phyloP scores from a whole-genome alignment of 2,888 invertebrate species.

The Alentia gelatinosa region DNA sequence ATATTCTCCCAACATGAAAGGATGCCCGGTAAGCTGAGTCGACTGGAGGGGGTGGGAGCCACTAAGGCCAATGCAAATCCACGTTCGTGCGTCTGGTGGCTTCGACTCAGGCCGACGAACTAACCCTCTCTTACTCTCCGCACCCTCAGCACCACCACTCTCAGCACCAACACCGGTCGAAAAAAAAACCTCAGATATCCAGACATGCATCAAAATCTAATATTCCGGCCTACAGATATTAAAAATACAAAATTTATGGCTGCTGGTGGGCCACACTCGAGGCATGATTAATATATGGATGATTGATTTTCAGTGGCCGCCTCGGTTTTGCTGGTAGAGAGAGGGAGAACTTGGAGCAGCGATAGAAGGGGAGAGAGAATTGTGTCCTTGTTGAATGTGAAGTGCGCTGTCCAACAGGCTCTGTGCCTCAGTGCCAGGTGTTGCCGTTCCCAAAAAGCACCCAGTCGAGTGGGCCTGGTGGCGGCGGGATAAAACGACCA shows the following conservation, averaged over 20 bases:
- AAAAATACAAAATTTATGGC: slow-evolving; percentile 55
- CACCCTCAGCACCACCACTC: slow-evolving; percentile 1
- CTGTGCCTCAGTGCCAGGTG: slow-evolving; percentile 12
- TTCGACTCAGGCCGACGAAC: neutral
- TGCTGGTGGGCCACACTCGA: slow-evolving; percentile 37
- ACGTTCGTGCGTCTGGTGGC: neutral
- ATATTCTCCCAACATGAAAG: slow-evolving; percentile 45
- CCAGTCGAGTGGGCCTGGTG: neutral
- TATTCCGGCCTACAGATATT: slow-evolving; percentile 39
- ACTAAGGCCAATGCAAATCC: neutral
- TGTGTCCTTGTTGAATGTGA: slow-evolving; percentile 16
- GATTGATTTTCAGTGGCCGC: slow-evolving; percentile 52
- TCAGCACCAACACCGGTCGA: neutral
- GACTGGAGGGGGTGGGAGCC: neutral
- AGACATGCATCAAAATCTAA: slow-evolving; percentile 46
- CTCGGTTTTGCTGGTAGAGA: neutral
- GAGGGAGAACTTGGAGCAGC: neutral
- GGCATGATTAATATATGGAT: slow-evolving; percentile 53
- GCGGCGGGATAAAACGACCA: neutral
- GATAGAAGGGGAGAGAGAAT: neutral
- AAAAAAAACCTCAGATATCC: neutral
- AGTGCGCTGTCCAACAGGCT: slow-evolving; percentile 3
- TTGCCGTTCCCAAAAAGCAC: neutral
- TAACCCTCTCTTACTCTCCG: neutral
- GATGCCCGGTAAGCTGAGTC: slow-evolving; percentile 6